Percentiles rank a stretch among this genome's conserved stretches.
These are phyloP conservation scores for Harlomillsia oculata DNA, from an alignment of 1,140 invertebrate genomes.

Conservation along the genomic window DNA sequence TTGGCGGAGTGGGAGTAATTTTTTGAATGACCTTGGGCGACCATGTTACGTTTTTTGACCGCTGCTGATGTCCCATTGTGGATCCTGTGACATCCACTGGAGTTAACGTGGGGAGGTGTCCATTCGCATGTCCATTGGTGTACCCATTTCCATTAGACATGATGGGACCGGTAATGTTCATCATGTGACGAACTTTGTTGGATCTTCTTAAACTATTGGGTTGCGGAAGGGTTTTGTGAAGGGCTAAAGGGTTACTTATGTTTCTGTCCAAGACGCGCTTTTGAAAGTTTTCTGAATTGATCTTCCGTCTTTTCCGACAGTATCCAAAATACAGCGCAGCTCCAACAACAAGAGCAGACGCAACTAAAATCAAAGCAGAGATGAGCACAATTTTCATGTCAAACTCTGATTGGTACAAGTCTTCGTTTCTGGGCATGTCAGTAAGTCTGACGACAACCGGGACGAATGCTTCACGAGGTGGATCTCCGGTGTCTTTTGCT, in stretches of 20 bases:
- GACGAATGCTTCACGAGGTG: conserved; percentile 30
- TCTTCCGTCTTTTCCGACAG: conserved; percentile 35
- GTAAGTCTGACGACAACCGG: conserved; percentile 33
- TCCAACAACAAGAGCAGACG: conserved; percentile 27
- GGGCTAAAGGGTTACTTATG: conserved; percentile 34
- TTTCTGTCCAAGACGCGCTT: conserved; percentile 34
- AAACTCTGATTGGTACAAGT: conserved; percentile 23
- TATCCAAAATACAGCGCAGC: conserved; percentile 34
- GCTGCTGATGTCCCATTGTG: not conserved
- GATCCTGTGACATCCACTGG: conserved; percentile 24
- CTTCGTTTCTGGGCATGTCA: conserved; percentile 18
- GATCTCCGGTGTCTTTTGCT: conserved; percentile 34
- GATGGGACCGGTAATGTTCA: conserved; percentile 33
- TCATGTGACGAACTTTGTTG: conserved; percentile 34
- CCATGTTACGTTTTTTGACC: conserved; percentile 34
- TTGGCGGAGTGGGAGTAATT: conserved; percentile 22
- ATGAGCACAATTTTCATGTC: conserved; percentile 33
- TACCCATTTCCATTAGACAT: conserved; percentile 12
- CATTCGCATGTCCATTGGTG: conserved; percentile 11
- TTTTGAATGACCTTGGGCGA: conserved; percentile 35
- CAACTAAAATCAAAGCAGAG: conserved; percentile 23
- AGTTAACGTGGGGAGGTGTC: conserved; percentile 24
- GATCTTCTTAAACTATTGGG: conserved; percentile 27
- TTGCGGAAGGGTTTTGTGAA: conserved; percentile 30
- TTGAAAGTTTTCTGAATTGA: conserved; percentile 34